Conservation (phyloP, 2,797 vertebrate genomes). For the Pelochelys cantorii region DNA sequence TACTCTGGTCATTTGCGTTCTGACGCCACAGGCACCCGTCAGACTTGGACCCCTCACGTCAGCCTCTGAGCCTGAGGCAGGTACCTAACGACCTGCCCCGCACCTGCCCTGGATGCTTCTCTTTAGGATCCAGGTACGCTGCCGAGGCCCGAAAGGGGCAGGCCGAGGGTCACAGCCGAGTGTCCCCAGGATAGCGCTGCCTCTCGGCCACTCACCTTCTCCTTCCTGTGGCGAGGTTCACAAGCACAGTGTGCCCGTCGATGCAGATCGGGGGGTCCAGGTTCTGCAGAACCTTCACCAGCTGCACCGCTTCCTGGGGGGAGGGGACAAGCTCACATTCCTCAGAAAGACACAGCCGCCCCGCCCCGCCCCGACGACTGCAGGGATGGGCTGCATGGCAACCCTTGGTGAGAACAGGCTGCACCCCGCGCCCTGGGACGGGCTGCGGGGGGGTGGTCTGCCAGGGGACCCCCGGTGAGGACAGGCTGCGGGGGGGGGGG, state of each 20-base stretch:
- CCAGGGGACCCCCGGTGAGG: no score
- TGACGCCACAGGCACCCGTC: neutral
- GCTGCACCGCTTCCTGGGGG: conserved; percentile 91
- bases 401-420: no score
- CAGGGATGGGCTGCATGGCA: no score
- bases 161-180: neutral
- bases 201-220: conserved; percentile 77
- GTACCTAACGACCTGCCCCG: neutral
- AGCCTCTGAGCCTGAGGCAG: neutral
- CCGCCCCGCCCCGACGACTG: neutral
- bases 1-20: neutral
- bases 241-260: conserved; percentile 91
- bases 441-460: no score
- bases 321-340: conserved; percentile 9
- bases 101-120: neutral
- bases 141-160: neutral
- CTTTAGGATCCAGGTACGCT: neutral
- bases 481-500: no score
- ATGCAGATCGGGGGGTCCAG: conserved; percentile 90
- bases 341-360: neutral
- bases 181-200: neutral
- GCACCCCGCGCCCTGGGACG: no score
- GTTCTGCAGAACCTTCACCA: conserved; percentile 92
- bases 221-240: conserved; percentile 90
- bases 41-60: neutral